phyloP scores from a whole-genome alignment of 2,797 vertebrate genomes.

The Chromobotia macracanthus region DNA sequence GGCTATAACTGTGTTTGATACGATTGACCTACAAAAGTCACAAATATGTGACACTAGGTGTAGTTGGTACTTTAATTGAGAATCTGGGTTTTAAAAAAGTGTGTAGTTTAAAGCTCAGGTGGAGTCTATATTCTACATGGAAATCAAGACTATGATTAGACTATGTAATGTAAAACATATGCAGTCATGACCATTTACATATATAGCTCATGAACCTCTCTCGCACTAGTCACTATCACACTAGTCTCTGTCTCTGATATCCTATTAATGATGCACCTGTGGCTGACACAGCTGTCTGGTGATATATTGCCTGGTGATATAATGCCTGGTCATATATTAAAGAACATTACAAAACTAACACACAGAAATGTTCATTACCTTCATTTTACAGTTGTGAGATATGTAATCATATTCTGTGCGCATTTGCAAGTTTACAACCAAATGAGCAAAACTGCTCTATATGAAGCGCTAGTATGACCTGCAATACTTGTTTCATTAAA shows the following conservation, averaged over 20 bases:
- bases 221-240: conserved; percentile 4
- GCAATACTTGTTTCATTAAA: no score
- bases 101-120: conserved; percentile 40
- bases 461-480: no score
- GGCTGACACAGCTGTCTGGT: background rate
- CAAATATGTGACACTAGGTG: background rate
- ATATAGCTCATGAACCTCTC: conserved; percentile 19
- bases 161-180: conserved; percentile 51
- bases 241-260: background rate
- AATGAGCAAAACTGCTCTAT: no score
- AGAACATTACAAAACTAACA: background rate
- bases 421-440: no score
- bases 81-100: background rate
- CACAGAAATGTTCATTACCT: no score
- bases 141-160: conserved; percentile 36
- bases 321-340: no score
- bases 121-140: conserved; percentile 41
- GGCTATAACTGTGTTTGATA: background rate
- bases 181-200: conserved; percentile 32
- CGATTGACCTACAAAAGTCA: background rate
- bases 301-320: no score
- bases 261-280: conserved; percentile 32
- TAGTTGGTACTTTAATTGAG: background rate
- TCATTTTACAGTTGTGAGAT: no score
- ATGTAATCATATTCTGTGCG: no score